These are phyloP conservation scores for Sebastes aleutianus DNA, from an alignment of 2,797 vertebrate species.

Conservation along the genomic window DNA sequence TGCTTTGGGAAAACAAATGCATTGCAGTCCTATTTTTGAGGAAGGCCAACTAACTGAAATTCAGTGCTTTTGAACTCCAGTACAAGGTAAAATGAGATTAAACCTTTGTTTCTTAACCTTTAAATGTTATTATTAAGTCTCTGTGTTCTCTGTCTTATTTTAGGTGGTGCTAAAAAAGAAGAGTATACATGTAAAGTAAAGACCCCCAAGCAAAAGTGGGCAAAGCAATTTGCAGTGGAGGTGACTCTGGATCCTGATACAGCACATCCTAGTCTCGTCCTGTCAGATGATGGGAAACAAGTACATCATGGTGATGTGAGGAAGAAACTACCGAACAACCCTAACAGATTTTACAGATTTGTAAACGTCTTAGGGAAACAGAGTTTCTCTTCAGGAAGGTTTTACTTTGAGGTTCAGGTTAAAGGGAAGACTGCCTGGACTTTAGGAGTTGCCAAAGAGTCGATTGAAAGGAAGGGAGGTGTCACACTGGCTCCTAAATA, in stretches of 20 bases:
- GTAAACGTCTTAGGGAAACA: too few relatives aligned
- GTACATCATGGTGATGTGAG: too few relatives aligned
- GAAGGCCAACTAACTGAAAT: neutral
- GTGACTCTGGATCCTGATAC: neutral
- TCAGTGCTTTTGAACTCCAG: neutral
- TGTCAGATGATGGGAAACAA: too few relatives aligned
- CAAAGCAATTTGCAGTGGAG: neutral
- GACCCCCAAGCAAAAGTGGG: too few relatives aligned
- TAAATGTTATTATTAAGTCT: neutral
- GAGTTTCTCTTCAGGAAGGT: too few relatives aligned
- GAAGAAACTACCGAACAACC: rapidly evolving
- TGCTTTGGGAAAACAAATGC: neutral
- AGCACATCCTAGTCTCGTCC: rapidly evolving
- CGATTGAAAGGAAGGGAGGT: neutral
- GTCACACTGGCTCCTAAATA: rapidly evolving
- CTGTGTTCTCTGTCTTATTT: neutral
- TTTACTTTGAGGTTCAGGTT: rapidly evolving
- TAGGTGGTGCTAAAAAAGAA: neutral
- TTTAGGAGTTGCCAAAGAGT: neutral
- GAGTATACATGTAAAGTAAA: neutral
- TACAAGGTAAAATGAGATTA: neutral
- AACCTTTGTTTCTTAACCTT: neutral
- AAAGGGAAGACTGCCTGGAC: too few relatives aligned
- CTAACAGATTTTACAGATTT: rapidly evolving
- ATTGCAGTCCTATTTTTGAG: neutral